Evolutionary conservation across 2,113 vertebrate species (phyloP), one percentile per base, ranked within the genome.

Genomic region (Canis aureus): DNA sequence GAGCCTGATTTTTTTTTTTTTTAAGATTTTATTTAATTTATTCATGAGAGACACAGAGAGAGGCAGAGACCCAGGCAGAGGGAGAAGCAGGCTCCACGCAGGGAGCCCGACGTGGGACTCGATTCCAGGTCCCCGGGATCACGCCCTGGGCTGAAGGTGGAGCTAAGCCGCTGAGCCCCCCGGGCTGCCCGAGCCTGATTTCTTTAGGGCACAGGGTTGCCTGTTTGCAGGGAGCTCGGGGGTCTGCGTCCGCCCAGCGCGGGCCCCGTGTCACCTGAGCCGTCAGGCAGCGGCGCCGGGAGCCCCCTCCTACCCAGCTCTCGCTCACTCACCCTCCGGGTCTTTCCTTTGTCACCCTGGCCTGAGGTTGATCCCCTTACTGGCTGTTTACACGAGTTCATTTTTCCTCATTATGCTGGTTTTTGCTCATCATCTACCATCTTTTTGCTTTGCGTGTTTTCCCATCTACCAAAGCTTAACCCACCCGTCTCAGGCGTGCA

Each of bases 161-260:
- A 6, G 17, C 57, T 7, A 6, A 59, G 23, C 11, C 2, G 5
- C 10, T 59, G 57, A 19, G 57, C 57, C 64, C 27, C 29, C 29
- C 2, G 13, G 66, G 43, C 43, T 13, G 13, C 66, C 29, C 27
- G 5, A 43, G 73, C 13, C 73, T 13, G 1, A 9, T 27, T 76
- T 51, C 43, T 43, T 51, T 27, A 29, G 4, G 74, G 7, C 8
- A 2, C 74, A 29, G 74, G 25, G 43, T 17, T 29, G 6, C 73
- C 22, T 27, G 3, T 49, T 12, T 51, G 0, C 5, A 1, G 8
- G 0, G 23, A 25, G 23, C 12, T 49, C 6, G 73, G 2, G 69
- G 69, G 10, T 16, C 25, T 9, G 66, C 7, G 16, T n/a, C 32
- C 8, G 66, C n/a, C 32, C 32, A n/a, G 66, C 32, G 2, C 1